Percentiles rank a stretch among this genome's conserved stretches.
Conservation (phyloP, 2,797 vertebrate genomes). For the Brachyalestes nurse region DNA sequence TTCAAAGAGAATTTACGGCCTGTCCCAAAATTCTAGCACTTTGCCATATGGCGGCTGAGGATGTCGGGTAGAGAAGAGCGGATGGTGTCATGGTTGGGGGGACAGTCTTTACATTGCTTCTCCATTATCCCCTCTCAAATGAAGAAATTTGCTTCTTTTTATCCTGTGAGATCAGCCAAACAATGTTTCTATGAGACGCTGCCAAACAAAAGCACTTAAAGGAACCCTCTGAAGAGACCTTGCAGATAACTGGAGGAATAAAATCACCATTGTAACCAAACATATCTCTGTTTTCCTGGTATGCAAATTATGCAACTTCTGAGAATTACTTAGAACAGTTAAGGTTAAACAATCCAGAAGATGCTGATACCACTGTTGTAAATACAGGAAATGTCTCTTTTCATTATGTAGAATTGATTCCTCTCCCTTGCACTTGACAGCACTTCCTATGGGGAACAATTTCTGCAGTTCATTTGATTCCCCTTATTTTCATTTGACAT, state of each 20-base stretch:
- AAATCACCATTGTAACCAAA: conserved; percentile 26
- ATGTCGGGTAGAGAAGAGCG: conserved; percentile 40
- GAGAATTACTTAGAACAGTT: background rate
- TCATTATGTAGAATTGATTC: background rate
- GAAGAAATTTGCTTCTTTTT: conserved; percentile 50
- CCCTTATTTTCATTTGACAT: conserved; percentile 56
- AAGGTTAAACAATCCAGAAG: too few relatives aligned
- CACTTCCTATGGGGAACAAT: conserved; percentile 20
- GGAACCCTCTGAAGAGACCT: conserved; percentile 28
- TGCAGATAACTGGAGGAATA: conserved; percentile 1
- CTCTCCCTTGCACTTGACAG: background rate
- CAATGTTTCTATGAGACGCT: conserved; percentile 21
- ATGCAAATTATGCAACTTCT: background rate
- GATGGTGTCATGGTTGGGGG: conserved; percentile 17
- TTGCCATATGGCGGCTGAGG: conserved; percentile 61
- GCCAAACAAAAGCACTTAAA: conserved; percentile 42
- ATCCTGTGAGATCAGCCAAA: conserved; percentile 19
- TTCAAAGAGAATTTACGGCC: conserved; percentile 54
- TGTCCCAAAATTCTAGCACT: conserved; percentile 52
- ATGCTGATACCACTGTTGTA: too few relatives aligned
- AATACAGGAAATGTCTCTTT: too few relatives aligned
- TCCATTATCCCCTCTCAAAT: conserved; percentile 43
- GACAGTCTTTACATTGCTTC: conserved; percentile 10
- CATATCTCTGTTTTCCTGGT: conserved; percentile 21
- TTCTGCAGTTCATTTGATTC: conserved; percentile 35